Base-by-base conservation (phyloP, 2,888 invertebrate species). In the Chloroclysta siterata region DNA sequence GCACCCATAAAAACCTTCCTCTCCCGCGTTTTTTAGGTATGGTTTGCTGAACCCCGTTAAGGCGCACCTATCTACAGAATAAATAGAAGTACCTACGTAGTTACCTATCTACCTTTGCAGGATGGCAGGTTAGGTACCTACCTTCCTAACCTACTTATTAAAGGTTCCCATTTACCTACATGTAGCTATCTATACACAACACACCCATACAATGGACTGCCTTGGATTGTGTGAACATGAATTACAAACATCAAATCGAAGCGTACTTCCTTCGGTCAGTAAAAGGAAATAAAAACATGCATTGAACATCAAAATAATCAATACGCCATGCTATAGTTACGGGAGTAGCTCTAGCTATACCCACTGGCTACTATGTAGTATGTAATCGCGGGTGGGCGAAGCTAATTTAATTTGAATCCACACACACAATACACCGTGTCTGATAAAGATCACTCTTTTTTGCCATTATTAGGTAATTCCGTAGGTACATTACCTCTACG, bases 261-360 rank as follows among this genome's bases (percentile, higher is more conserved):
- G 75, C 76, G 67, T 53, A 77, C 75, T 77, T 84, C 82, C 82
- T 77, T 72, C 59, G 28, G 71, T 67, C 67, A 74, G 72, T 76
- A 77, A 72, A 77, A 75, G 1, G 74, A 74, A 74, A 72, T 69
- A 60, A 66, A 63, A 64, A 57, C 65, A 68, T 22, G 39, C 47
- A 47, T 42, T 44, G 64, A 61, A 59, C 61, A 72, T n/a, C 71
- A 69, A 71, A 73, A 75, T 72, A 83, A 84, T 83, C 80, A 70
- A 84, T 83, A 71, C 66, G 72, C 50, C 57, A 56, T 22, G 50
- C 48, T 14, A 46, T 36, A 36, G 44, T 44, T n/a, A 41, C 41
- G 41, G 41, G n/a, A 36, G 36, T 6, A 2, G 8, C 10, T 8
- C 7, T n/a, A n/a, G n/a, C n/a, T n/a, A n/a, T n/a, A 33, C 22